phyloP scores from a whole-genome alignment of 2,113 vertebrate genomes.

The Pseudorasbora parva region DNA sequence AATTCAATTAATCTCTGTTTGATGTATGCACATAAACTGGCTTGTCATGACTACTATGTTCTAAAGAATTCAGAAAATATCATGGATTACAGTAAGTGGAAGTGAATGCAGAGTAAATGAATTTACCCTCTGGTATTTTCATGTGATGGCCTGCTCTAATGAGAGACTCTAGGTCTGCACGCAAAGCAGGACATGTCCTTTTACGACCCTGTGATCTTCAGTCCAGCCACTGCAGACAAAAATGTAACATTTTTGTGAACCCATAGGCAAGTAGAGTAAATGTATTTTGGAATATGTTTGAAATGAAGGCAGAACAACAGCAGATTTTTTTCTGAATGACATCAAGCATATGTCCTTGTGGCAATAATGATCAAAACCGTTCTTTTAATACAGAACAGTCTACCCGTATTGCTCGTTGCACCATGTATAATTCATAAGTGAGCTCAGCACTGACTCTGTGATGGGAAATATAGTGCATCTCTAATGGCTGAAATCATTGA shows the following conservation, averaged over 20 bases:
- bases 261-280: background rate
- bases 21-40: background rate
- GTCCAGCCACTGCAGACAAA: background rate
- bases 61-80: background rate
- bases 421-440: slow-evolving; percentile 31
- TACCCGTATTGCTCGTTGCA: background rate
- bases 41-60: slow-evolving; percentile 1
- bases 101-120: slow-evolving; percentile 24
- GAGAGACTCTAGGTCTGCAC: slow-evolving; percentile 7
- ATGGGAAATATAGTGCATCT: slow-evolving; percentile 17
- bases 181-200: slow-evolving; percentile 11
- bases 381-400: slow-evolving; percentile 23
- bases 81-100: slow-evolving; percentile 30
- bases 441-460: slow-evolving; percentile 5
- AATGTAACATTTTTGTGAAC: background rate
- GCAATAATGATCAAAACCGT: slow-evolving; percentile 4
- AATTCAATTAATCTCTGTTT: slow-evolving; percentile 25
- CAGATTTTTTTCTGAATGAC: slow-evolving; percentile 1
- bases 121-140: slow-evolving; percentile 44
- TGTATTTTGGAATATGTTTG: background rate
- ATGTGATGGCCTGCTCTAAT: slow-evolving; percentile 32
- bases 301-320: slow-evolving; percentile 23
- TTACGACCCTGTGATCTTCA: slow-evolving; percentile 5
- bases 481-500: background rate
- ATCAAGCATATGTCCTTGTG: background rate